Conservation (phyloP, 2,888 invertebrate genomes). For the Gerris lacustris region DNA sequence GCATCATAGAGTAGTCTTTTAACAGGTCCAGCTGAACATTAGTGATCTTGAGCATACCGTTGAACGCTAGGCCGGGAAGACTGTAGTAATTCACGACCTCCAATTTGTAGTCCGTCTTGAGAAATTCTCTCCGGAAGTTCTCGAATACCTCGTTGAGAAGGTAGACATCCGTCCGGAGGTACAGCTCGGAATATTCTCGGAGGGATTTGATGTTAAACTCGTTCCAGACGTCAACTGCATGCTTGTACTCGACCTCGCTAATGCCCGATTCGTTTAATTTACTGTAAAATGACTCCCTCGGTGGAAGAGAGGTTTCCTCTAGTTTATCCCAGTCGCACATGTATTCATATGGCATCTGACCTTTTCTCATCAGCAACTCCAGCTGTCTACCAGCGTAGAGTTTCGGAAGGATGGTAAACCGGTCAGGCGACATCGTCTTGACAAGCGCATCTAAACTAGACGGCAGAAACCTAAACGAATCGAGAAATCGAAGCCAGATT, state of each 20-base stretch:
- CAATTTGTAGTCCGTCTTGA: not conserved
- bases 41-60: not conserved
- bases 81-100: not conserved
- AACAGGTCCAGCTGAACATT: not conserved
- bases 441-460: constrained; percentile 16
- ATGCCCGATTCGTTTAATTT: constrained; percentile 9
- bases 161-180: constrained; percentile 35
- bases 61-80: not conserved
- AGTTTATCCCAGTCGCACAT: constrained; percentile 5
- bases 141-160: constrained; percentile 35
- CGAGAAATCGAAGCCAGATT: constrained; percentile 11
- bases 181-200: constrained; percentile 34
- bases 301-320: constrained; percentile 9
- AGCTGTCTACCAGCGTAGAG: not conserved
- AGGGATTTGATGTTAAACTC: constrained; percentile 32
- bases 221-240: constrained; percentile 34
- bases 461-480: constrained; percentile 18
- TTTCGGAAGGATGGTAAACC: not conserved
- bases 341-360: constrained; percentile 11
- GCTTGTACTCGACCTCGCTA: constrained; percentile 30
- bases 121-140: constrained; percentile 29
- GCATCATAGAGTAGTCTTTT: not conserved
- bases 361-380: constrained; percentile 11
- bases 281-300: constrained; percentile 7
- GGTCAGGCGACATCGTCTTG: not conserved